Base-by-base conservation (phyloP, 2,888 invertebrate species). In the Thecocarcelia acutangulata region DNA sequence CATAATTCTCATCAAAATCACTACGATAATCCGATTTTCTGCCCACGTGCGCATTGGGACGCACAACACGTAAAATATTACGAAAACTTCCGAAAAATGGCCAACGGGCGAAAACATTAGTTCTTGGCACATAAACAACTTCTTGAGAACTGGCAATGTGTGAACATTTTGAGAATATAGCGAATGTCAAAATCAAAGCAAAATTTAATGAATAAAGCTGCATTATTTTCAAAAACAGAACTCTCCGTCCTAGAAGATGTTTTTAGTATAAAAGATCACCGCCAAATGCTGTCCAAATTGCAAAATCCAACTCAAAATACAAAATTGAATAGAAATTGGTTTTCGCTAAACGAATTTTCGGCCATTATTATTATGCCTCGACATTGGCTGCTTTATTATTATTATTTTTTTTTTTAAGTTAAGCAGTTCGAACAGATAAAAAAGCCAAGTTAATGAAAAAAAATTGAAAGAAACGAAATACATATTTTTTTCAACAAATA, bases 61-160 rank as follows among this genome's bases (percentile, higher is more conserved):
- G 85, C 50, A 89, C 81, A 19, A 85, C 84, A 2, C 87, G 87
- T 61, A 89, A 63, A 46, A 89, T 83, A 63, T 85, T 87, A 1
- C 87, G 87, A 37, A 89, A 86, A 0, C 89, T 85, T 21, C 86
- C 87, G 37, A 88, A 87, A 66, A 88, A 87, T 3, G 88, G 89
- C 13, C 88, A 42, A 54, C 84, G 84, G 19, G 87, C 87, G 3
- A 85, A 85, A 19, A 89, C 87, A 19, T 91, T 91, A 46, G 92
- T 92, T 80, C 91, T 90, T 59, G 92, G 92, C 58, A 95, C 88
- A 3, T 93, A 93, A 85, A 93, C 91, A 3, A 95, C 3, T 13
- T 72, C 64, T 15, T 61, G 59, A 11, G 40, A 66, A 42, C 24
- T 21, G 0, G 50, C 44, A 17, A 19, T 21, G 1, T 15, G 19